Conservation (phyloP, 1,140 invertebrate species). For the Pomacea maculata region DNA sequence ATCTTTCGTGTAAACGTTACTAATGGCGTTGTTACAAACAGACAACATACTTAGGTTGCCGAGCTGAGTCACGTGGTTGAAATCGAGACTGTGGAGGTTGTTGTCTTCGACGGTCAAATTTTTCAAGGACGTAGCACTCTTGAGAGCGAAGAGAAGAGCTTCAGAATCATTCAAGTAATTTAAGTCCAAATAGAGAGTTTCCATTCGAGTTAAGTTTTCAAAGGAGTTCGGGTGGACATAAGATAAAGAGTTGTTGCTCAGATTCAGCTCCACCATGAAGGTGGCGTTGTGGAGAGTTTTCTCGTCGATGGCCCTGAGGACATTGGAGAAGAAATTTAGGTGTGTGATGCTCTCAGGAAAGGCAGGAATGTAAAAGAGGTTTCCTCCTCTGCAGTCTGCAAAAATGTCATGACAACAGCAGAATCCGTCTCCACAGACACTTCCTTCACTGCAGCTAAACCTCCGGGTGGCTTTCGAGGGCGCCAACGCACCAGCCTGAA, state of each 20-base stretch:
- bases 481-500: not conserved
- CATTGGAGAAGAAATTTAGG: conserved; percentile 7
- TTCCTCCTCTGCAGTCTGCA: not conserved
- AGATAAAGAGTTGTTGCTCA: not conserved
- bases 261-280: not conserved
- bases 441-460: not conserved
- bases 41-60: not conserved
- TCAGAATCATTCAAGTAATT: conserved; percentile 7
- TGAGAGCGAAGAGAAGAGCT: not conserved
- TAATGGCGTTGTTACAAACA: not conserved
- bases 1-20: not conserved
- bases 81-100: not conserved
- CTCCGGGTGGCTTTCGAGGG: not conserved
- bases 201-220: not conserved
- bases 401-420: not conserved
- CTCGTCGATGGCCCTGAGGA: not conserved
- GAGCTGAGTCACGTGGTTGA: not conserved
- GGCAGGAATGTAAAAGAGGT: conserved; percentile 1
- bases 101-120: not conserved
- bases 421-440: not conserved
- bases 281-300: conserved; percentile 1
- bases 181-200: not conserved
- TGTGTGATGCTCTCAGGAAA: not conserved
- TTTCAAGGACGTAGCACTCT: not conserved
- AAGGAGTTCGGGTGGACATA: not conserved